Conservation (phyloP, 2,113 vertebrate species). For the Tonatia bakeri region DNA sequence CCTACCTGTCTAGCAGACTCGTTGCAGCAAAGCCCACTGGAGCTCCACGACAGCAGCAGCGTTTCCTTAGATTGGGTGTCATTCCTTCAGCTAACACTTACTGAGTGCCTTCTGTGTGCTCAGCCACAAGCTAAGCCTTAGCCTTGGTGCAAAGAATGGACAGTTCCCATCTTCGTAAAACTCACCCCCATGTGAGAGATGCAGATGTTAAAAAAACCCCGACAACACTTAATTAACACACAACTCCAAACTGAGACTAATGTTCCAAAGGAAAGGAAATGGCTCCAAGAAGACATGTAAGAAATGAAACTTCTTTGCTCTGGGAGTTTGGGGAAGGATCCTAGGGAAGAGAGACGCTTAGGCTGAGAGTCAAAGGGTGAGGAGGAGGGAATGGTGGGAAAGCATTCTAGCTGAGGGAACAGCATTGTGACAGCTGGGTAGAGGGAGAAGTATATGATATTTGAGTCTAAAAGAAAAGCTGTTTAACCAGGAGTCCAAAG, state of each 20-base stretch:
- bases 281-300: not conserved
- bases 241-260: not conserved
- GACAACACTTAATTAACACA: not conserved
- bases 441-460: too few species aligned
- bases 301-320: not conserved
- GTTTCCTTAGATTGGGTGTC: not conserved
- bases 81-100: not conserved
- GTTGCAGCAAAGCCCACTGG: not conserved
- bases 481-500: not conserved
- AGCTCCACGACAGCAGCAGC: rapidly evolving
- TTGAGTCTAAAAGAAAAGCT: not conserved
- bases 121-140: not conserved
- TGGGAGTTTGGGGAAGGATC: not conserved
- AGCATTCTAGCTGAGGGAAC: rapidly evolving
- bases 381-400: not conserved
- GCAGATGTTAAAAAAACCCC: not conserved
- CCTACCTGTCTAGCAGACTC: not conserved
- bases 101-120: not conserved
- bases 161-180: not conserved
- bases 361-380: not conserved
- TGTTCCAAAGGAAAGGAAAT: not conserved
- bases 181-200: not conserved
- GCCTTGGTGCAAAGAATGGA: not conserved
- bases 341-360: not conserved
- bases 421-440: rapidly evolving